These are phyloP conservation scores for Turdus rufiventris DNA, from an alignment of 2,113 vertebrate species.

Conservation along the genomic window DNA sequence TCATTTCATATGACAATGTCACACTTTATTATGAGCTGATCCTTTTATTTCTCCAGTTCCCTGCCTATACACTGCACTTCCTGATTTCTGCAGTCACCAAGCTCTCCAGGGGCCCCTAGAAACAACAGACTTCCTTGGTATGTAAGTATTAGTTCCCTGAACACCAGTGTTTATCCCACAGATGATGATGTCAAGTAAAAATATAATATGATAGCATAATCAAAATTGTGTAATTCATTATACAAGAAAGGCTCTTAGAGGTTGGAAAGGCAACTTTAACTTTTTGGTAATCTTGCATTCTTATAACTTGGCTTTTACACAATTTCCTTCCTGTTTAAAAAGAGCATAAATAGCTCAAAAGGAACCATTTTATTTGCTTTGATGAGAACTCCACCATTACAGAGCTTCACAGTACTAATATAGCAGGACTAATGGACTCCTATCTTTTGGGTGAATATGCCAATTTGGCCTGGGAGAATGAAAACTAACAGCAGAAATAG, in stretches of 20 bases:
- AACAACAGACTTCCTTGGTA: background rate
- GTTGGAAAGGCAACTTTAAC: background rate
- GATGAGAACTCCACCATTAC: background rate
- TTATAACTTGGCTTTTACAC: background rate
- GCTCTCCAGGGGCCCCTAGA: background rate
- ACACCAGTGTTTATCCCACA: background rate
- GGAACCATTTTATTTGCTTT: background rate
- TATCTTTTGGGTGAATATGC: background rate
- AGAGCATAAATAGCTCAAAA: background rate
- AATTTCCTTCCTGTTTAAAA: background rate
- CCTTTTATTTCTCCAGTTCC: background rate
- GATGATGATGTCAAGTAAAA: background rate
- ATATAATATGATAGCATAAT: background rate
- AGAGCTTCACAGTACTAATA: background rate
- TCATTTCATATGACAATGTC: background rate
- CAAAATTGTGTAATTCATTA: background rate
- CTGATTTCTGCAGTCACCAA: background rate
- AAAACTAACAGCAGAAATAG: background rate
- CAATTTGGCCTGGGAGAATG: background rate
- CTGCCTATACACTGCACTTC: background rate
- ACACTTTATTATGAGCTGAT: accelerated
- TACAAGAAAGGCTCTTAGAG: background rate
- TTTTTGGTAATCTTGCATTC: background rate
- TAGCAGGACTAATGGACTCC: background rate
- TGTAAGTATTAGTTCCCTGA: background rate